phyloP scores from a whole-genome alignment of 1,140 invertebrate genomes.

The Phortica variegata region DNA sequence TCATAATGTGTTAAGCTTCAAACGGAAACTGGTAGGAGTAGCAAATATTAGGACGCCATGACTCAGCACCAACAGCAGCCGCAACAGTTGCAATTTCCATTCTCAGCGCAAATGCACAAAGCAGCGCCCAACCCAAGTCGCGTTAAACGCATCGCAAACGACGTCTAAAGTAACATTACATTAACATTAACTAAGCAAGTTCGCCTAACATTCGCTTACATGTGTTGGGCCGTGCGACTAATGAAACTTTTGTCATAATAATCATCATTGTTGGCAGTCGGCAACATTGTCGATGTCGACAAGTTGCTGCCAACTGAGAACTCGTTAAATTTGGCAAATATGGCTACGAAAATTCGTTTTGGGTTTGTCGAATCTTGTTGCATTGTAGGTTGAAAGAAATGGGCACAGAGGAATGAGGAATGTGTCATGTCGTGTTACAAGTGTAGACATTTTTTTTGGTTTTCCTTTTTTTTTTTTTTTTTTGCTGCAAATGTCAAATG shows the following conservation, averaged over 20 bases:
- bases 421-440: too few relatives aligned
- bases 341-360: slow-evolving; percentile 31
- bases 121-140: slow-evolving; percentile 5
- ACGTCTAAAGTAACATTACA: slow-evolving; percentile 35
- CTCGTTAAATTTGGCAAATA: slow-evolving; percentile 52
- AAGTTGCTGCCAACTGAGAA: slow-evolving; percentile 1
- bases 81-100: too few relatives aligned
- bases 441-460: too few relatives aligned
- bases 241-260: slow-evolving; percentile 35
- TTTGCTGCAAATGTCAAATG: too few relatives aligned
- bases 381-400: slow-evolving; percentile 7
- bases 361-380: slow-evolving; percentile 23
- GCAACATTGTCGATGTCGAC: slow-evolving; percentile 24
- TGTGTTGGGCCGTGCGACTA: background rate
- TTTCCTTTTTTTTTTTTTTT: too few relatives aligned
- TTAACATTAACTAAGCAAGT: slow-evolving; percentile 29
- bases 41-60: too few relatives aligned
- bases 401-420: too few relatives aligned
- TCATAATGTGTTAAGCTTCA: slow-evolving; percentile 34
- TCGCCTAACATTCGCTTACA: slow-evolving; percentile 32
- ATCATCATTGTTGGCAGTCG: slow-evolving; percentile 4
- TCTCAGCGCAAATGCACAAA: too few relatives aligned
- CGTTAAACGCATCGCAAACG: slow-evolving; percentile 42
- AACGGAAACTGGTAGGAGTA: too few relatives aligned
- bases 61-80: too few relatives aligned